Evolutionary conservation across 1,140 invertebrate genomes (phyloP).

Genomic region (Aphidius gifuensis): DNA sequence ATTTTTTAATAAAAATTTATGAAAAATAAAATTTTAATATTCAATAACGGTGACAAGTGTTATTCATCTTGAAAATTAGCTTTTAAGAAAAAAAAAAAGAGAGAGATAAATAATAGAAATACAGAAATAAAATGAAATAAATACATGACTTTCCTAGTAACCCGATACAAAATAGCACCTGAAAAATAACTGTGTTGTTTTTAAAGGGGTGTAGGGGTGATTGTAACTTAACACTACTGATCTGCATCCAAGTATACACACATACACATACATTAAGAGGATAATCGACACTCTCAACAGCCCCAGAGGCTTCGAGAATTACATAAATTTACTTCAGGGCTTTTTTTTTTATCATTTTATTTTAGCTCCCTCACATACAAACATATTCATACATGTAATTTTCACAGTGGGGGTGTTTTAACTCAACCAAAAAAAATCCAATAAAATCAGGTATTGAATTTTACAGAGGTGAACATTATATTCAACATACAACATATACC

Average conservation of each 20-base stretch:
- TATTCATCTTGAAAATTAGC: too few species aligned
- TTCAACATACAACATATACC: too few species aligned
- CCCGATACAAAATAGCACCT: conserved; percentile 22
- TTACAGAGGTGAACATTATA: too few species aligned
- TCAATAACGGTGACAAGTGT: too few species aligned
- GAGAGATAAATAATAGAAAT: too few species aligned
- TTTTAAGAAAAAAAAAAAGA: too few species aligned
- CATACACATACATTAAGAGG: background rate
- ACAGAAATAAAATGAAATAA: background rate
- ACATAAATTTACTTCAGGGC: conserved; percentile 11
- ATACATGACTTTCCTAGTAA: conserved; percentile 21
- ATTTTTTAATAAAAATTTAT: too few species aligned
- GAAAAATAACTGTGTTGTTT: background rate
- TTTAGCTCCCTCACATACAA: too few species aligned
- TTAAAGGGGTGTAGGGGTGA: background rate
- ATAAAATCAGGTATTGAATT: too few species aligned
- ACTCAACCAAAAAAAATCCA: too few species aligned
- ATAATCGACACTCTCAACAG: conserved; percentile 22
- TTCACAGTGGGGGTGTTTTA: too few species aligned
- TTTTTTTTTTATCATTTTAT: background rate
- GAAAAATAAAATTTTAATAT: too few species aligned
- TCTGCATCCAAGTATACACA: conserved; percentile 17
- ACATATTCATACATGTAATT: background rate
- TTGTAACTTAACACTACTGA: conserved; percentile 16
- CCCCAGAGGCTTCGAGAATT: conserved; percentile 9